Percentiles rank a stretch among this genome's conserved stretches.
phyloP scores from a whole-genome alignment of 2,113 vertebrate genomes.

The Pholis gunnellus region DNA sequence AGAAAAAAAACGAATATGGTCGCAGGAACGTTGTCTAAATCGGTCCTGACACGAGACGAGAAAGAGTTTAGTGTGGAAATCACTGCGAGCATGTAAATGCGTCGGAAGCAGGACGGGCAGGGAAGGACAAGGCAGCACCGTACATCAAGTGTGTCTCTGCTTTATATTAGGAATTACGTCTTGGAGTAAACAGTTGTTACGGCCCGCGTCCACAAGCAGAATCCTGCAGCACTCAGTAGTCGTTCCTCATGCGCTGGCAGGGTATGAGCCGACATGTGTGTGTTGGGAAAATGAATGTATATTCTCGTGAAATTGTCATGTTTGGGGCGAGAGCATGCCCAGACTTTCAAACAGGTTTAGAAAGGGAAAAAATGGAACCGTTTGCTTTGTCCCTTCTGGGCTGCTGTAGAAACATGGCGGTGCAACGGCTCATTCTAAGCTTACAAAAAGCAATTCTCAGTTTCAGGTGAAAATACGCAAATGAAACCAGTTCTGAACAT shows the following conservation, averaged over 20 bases:
- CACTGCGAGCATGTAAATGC: conserved; percentile 42
- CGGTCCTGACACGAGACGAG: conserved; percentile 55
- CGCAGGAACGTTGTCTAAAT: conserved; percentile 54
- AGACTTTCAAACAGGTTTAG: background rate
- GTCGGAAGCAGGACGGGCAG: conserved; percentile 45
- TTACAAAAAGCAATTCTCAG: background rate
- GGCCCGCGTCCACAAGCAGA: background rate
- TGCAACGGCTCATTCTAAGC: background rate
- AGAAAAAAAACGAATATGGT: conserved; percentile 54
- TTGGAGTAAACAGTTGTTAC: conserved; percentile 37
- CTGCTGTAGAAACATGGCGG: background rate
- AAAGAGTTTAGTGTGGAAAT: conserved; percentile 70
- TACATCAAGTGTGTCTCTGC: conserved; percentile 19
- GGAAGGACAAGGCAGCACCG: conserved; percentile 60
- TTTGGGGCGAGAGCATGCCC: background rate
- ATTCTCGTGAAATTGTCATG: background rate
- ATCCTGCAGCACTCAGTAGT: conserved; percentile 14
- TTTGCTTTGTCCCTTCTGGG: background rate
- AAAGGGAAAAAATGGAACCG: background rate
- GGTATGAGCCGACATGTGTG: background rate
- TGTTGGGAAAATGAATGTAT: conserved; percentile 9
- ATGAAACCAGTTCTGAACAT: no score
- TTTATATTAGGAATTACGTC: conserved; percentile 41
- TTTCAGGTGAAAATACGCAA: no score
- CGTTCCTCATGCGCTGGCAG: background rate